Evolutionary conservation across 2,113 vertebrate species (phyloP).

Genomic region (Petrocephalus zakoni): DNA sequence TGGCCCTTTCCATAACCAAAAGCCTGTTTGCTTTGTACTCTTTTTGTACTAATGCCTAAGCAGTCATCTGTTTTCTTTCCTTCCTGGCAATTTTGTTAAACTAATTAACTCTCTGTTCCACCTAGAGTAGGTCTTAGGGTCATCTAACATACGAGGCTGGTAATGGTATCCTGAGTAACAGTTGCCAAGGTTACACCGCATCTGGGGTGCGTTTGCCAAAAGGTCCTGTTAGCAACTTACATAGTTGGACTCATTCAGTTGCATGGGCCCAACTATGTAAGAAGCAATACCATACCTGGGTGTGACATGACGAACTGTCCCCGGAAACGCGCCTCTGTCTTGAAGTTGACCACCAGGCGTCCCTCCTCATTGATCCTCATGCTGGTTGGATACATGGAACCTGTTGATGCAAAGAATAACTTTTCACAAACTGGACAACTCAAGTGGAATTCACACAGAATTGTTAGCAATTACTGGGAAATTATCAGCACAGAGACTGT

Average conservation of each 20-base stretch:
- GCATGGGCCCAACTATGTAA: no score
- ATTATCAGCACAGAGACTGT: background rate
- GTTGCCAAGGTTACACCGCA: conserved; percentile 31
- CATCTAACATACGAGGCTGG: conserved; percentile 40
- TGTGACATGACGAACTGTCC: conserved; percentile 71
- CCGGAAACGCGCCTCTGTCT: conserved; percentile 59
- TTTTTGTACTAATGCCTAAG: background rate
- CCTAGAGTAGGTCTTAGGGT: conserved; percentile 41
- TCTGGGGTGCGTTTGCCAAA: background rate
- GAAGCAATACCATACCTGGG: conserved; percentile 49
- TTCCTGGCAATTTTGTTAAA: background rate
- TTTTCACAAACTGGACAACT: background rate
- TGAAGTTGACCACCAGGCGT: conserved; percentile 63
- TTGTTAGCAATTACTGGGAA: background rate
- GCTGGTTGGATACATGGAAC: conserved; percentile 66
- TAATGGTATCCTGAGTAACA: conserved; percentile 43
- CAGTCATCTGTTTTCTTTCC: background rate
- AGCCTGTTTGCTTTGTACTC: background rate
- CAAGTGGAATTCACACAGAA: background rate
- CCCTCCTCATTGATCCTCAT: conserved; percentile 67
- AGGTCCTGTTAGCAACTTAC: no score
- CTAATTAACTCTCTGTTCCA: background rate
- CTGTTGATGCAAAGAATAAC: conserved; percentile 33
- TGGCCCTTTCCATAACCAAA: background rate
- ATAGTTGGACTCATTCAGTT: no score